phyloP scores from a whole-genome alignment of 2,888 invertebrate species.

The Steinernema carpocapsae region DNA sequence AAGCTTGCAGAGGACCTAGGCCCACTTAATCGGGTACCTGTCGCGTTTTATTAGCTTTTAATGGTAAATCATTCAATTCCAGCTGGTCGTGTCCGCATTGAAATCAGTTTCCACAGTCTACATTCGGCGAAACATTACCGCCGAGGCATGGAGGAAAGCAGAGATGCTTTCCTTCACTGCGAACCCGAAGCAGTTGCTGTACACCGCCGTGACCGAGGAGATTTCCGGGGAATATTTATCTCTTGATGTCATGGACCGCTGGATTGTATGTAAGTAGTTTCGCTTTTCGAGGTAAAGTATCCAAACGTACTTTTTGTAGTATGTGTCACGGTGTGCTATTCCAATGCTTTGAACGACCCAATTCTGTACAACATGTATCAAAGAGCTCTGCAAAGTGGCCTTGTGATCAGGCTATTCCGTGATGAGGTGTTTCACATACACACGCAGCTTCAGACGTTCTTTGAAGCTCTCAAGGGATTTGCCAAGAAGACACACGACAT shows the following conservation, averaged over 20 bases:
- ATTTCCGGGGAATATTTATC: constrained; percentile 98
- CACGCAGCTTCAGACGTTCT: constrained; percentile 86
- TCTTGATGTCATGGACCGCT: constrained; percentile 90
- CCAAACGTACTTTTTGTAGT: constrained; percentile 71
- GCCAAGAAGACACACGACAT: constrained; percentile 89
- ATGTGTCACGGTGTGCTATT: constrained; percentile 88
- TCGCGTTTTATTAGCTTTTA: too few species aligned
- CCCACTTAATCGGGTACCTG: constrained; percentile 85
- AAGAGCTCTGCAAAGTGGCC: constrained; percentile 86
- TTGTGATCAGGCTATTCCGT: constrained; percentile 90
- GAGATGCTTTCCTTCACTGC: constrained; percentile 80
- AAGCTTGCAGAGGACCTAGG: constrained; percentile 95
- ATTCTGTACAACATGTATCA: constrained; percentile 83
- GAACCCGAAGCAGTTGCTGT: constrained; percentile 89
- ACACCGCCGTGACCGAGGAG: constrained; percentile 87
- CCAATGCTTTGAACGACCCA: constrained; percentile 80
- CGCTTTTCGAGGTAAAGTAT: not conserved
- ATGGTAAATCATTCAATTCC: too few species aligned
- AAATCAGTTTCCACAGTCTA: constrained; percentile 87
- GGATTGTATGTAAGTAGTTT: constrained; percentile 81
- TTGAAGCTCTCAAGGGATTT: constrained; percentile 83
- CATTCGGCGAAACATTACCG: constrained; percentile 85
- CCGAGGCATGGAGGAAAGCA: constrained; percentile 87
- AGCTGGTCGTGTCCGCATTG: constrained; percentile 81
- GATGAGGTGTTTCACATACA: constrained; percentile 97